Percentiles rank a stretch among this genome's conserved stretches.
phyloP scores from a whole-genome alignment of 2,797 vertebrate genomes.

The Poeciliopsis presidionis region DNA sequence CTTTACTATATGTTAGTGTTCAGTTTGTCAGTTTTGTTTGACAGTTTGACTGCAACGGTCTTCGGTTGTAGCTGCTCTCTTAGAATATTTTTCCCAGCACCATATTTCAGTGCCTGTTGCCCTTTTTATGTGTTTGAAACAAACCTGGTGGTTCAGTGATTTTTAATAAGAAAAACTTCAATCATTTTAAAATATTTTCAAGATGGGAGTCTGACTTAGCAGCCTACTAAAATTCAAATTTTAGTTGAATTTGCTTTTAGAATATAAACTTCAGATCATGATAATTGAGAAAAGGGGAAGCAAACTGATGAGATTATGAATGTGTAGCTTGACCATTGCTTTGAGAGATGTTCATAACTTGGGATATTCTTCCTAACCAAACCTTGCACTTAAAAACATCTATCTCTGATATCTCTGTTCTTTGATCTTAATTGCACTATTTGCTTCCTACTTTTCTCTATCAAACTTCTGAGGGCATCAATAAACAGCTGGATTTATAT shows the following conservation, averaged over 20 bases:
- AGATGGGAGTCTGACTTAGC: background rate
- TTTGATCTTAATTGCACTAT: background rate
- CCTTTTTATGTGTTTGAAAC: background rate
- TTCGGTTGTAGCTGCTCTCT: background rate
- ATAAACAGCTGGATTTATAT: background rate
- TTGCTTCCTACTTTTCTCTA: background rate
- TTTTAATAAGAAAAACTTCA: background rate
- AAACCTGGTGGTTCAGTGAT: background rate
- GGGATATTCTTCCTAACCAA: background rate
- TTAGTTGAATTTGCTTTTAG: background rate
- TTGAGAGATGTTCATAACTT: background rate
- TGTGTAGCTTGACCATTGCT: background rate
- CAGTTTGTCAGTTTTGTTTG: background rate
- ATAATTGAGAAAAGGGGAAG: background rate
- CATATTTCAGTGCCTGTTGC: background rate
- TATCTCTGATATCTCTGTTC: background rate
- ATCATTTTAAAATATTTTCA: background rate
- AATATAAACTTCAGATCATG: background rate
- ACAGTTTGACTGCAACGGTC: background rate
- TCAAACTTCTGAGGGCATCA: background rate
- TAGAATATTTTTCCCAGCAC: background rate
- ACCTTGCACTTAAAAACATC: background rate
- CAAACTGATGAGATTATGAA: background rate
- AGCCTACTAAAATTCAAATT: background rate
- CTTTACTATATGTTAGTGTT: background rate